Base-by-base conservation (phyloP, 2,797 vertebrate genomes). In the Sphenopsis melanotis region DNA sequence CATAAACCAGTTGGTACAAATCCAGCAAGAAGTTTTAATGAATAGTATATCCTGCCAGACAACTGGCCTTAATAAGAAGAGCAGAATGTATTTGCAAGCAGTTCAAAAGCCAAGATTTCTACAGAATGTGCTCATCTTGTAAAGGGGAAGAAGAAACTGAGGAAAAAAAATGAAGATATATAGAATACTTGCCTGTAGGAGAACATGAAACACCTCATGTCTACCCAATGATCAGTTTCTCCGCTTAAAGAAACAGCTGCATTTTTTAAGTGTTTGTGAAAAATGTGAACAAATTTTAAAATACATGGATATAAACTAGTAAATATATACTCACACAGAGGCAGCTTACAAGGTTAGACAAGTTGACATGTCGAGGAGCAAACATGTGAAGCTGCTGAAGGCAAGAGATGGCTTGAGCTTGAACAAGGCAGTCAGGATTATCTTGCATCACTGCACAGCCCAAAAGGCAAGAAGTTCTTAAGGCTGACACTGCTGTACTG, bases 331-430 rank as follows among this genome's bases (percentile, higher is more conserved):
- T 98, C 94, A 99, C 99, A 97, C 99, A 99, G 17, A 99, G 98
- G 32, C 98, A 98, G 89, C 98, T 98, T 7, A 99, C 99, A 22
- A 99, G 98, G 92, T 87, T 97, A 63, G 98, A 98, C 94, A 99
- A 97, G 97, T 99, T 98, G 89, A 99, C 98, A 1, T 99, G 98
- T 32, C 97, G 97, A 26, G 99, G 99, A 42, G 98, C 98, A 98
- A 99, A 99, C 99, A 99, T 99, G 97, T 99, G 99, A 87, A 99
- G 98, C 97, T 99, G 99, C 97, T 99, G 99, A 95, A 99, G 98
- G 95, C 99, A 99, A 91, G 98, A 98, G 91, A 99, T 98, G 82
- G 99, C 98, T 93, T 98, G 98, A 80, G 99, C 98, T 97, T 99
- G 99, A 53, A 99, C 98, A 89, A 99, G 97, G 90, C 98, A 98